Conservation (phyloP, 1,140 invertebrate species). For the Hirudo medicinalis region DNA sequence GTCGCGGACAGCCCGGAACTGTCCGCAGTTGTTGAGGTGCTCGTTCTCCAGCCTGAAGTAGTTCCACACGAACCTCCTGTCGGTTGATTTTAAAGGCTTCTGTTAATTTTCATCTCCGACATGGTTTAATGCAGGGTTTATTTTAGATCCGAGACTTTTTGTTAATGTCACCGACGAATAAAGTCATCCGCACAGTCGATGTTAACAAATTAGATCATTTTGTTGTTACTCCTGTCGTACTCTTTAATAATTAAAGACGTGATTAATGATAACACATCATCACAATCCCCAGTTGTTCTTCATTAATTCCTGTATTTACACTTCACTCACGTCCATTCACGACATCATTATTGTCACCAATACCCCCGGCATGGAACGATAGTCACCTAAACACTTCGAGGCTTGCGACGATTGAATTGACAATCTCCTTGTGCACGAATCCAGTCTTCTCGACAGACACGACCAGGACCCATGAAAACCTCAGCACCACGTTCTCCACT, state of each 20-base stretch:
- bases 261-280: no score
- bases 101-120: not conserved
- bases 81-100: not conserved
- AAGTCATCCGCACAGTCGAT: no score
- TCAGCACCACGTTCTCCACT: constrained; percentile 79
- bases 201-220: no score
- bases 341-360: not conserved
- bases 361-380: no score
- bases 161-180: no score
- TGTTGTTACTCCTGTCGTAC: no score
- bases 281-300: no score
- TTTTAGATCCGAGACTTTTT: no score
- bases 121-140: no score
- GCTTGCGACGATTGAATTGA: constrained; percentile 74
- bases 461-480: constrained; percentile 73
- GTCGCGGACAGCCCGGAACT: constrained; percentile 93
- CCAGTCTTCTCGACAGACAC: constrained; percentile 73
- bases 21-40: constrained; percentile 97
- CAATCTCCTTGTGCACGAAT: constrained; percentile 63
- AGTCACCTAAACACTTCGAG: constrained; percentile 78
- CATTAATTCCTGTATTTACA: not conserved
- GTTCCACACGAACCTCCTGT: constrained; percentile 94
- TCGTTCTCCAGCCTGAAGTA: constrained; percentile 99
- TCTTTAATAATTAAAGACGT: no score
- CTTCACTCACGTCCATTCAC: not conserved